Conservation (phyloP, 2,113 vertebrate species). For the Falco punctatus region DNA sequence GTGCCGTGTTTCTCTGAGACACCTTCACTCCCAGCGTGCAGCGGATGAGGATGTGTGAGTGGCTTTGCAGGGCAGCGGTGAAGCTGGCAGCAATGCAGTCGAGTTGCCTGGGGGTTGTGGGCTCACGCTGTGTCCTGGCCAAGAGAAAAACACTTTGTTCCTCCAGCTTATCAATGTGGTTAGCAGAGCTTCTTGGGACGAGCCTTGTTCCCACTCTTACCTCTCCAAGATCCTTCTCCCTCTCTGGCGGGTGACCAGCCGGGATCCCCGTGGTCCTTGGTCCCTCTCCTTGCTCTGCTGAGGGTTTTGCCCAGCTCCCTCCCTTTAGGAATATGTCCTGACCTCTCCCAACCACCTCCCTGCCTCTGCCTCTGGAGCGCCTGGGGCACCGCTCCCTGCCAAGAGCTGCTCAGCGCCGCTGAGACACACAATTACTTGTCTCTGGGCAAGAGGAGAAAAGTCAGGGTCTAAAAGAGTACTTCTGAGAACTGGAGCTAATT, state of each 20-base stretch:
- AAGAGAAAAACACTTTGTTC: not conserved
- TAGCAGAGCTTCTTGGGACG: not conserved
- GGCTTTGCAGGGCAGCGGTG: not conserved
- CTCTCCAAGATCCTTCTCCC: not conserved
- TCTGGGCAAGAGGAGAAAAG: constrained; percentile 49
- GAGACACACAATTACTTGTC: constrained; percentile 47
- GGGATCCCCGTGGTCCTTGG: not conserved
- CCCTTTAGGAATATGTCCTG: not conserved
- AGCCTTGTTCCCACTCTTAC: not conserved
- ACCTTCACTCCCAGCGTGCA: accelerated
- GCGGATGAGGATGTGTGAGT: not conserved
- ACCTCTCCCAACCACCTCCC: constrained; percentile 23
- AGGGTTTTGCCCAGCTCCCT: not conserved
- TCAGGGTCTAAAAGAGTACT: constrained; percentile 43
- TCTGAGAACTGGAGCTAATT: constrained; percentile 44
- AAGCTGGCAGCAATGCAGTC: not conserved
- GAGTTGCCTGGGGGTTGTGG: not conserved
- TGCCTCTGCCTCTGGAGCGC: not conserved
- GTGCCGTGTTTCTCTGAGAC: not conserved
- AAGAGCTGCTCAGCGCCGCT: constrained; percentile 4
- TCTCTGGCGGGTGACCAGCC: not conserved
- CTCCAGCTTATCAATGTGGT: not conserved
- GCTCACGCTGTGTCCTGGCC: not conserved
- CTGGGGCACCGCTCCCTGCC: constrained; percentile 27
- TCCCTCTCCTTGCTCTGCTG: not conserved